These are phyloP conservation scores for Arbacia lixula DNA, from an alignment of 53 echinoderm and acorn worm genomes.

Conservation along the genomic window DNA sequence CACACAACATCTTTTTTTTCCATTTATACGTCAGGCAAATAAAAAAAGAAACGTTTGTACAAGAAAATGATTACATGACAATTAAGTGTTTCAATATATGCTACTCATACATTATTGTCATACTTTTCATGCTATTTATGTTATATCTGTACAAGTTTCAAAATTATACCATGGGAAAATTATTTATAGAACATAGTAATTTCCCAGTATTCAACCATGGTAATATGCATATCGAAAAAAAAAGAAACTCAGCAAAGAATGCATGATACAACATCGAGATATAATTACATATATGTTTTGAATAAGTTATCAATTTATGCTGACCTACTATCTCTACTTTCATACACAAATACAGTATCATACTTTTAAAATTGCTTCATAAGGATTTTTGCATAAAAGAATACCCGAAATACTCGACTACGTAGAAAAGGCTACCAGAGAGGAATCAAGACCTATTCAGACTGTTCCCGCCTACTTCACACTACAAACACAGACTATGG, in stretches of 20 bases:
- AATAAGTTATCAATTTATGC: conserved; percentile 30
- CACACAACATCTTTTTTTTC: conserved; percentile 36
- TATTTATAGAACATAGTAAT: conserved; percentile 46
- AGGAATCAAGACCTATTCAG: too few species aligned
- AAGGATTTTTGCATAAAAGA: conserved; percentile 47
- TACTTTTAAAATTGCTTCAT: conserved; percentile 18
- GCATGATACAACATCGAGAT: conserved; percentile 43
- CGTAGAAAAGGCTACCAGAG: conserved; percentile 42
- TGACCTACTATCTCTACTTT: conserved; percentile 5
- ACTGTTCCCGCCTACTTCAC: conserved; percentile 9
- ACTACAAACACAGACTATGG: not conserved
- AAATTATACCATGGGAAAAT: conserved; percentile 49
- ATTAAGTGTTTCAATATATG: conserved; percentile 19
- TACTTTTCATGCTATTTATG: conserved; percentile 51
- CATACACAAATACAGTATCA: conserved; percentile 44
- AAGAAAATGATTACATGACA: conserved; percentile 50
- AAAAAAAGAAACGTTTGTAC: conserved; percentile 52
- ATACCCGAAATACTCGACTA: conserved; percentile 46
- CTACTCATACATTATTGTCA: conserved; percentile 51
- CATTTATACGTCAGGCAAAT: conserved; percentile 56
- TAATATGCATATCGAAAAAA: conserved; percentile 30
- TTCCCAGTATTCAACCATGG: conserved; percentile 17
- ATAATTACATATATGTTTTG: conserved; percentile 49
- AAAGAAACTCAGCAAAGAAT: conserved; percentile 45
- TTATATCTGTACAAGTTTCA: conserved; percentile 59